These are phyloP conservation scores for Chironomus tepperi DNA, from an alignment of 1,140 invertebrate species.

Conservation along the genomic window DNA sequence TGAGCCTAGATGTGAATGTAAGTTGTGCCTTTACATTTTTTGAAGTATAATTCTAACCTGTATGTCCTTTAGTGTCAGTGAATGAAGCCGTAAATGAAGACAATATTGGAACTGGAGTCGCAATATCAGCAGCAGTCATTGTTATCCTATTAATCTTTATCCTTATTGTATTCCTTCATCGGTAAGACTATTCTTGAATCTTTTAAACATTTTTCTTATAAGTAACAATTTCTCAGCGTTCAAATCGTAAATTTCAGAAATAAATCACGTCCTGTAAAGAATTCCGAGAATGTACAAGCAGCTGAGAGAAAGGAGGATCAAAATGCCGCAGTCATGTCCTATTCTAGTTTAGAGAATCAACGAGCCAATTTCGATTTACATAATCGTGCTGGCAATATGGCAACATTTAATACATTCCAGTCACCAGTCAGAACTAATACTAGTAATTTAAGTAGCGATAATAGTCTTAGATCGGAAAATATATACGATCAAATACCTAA, in stretches of 20 bases:
- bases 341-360: constrained; percentile 47
- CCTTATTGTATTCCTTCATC: constrained; percentile 58
- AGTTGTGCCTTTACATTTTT: constrained; percentile 26
- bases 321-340: constrained; percentile 77
- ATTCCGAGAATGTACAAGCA: constrained; percentile 77
- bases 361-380: constrained; percentile 35
- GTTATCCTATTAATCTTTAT: constrained; percentile 65
- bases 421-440: constrained; percentile 25
- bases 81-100: constrained; percentile 60
- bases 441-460: constrained; percentile 25
- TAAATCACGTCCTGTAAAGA: constrained; percentile 75
- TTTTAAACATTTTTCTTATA: background rate
- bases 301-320: constrained; percentile 75
- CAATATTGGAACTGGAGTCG: constrained; percentile 65
- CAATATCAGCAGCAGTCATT: constrained; percentile 66
- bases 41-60: constrained; percentile 21
- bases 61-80: constrained; percentile 41
- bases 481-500: constrained; percentile 40
- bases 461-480: constrained; percentile 32
- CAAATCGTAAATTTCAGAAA: constrained; percentile 44
- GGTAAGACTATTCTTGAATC: constrained; percentile 25
- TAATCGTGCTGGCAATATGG: constrained; percentile 29
- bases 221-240: background rate
- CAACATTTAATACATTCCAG: constrained; percentile 40
- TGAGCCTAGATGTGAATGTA: constrained; percentile 64